These are phyloP conservation scores for Paratilapia polleni DNA, from an alignment of 2,113 vertebrate species.

Conservation along the genomic window DNA sequence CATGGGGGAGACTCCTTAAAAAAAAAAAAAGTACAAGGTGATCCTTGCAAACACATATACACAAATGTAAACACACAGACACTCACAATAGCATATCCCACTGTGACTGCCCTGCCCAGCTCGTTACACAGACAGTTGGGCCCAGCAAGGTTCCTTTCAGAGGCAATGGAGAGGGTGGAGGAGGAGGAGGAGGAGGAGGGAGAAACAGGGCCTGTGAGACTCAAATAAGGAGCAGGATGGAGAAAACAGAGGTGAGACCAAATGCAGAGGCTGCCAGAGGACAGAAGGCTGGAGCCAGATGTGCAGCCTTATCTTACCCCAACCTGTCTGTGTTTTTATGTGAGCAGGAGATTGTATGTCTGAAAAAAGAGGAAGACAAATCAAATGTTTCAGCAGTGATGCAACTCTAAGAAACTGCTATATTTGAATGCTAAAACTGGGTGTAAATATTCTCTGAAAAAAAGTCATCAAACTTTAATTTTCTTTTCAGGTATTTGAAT, in stretches of 20 bases:
- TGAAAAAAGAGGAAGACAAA: background rate
- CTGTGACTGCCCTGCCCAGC: constrained; percentile 87
- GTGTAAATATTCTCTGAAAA: background rate
- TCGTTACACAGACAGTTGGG: constrained; percentile 91
- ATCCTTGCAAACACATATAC: constrained; percentile 40
- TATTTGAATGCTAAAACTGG: background rate
- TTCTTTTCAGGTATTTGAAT: background rate
- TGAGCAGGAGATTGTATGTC: background rate
- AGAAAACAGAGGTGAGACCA: background rate
- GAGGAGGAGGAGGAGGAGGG: constrained; percentile 14
- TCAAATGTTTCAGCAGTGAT: background rate
- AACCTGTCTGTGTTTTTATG: background rate
- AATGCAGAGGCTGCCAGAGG: constrained; percentile 2
- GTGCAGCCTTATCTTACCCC: constrained; percentile 52
- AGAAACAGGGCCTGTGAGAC: background rate
- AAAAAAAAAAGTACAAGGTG: constrained; percentile 1
- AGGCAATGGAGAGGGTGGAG: constrained; percentile 47
- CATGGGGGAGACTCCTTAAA: constrained; percentile 32
- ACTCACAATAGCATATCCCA: constrained; percentile 68
- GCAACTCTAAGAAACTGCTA: background rate
- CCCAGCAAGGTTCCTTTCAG: constrained; percentile 90
- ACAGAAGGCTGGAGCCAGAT: constrained; percentile 46
- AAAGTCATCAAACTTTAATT: background rate
- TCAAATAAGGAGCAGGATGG: constrained; percentile 27
- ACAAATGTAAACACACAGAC: constrained; percentile 59